These are phyloP conservation scores for Rhynchonema sp. DNA, from an alignment of 2,888 invertebrate species.

Conservation along the genomic window DNA sequence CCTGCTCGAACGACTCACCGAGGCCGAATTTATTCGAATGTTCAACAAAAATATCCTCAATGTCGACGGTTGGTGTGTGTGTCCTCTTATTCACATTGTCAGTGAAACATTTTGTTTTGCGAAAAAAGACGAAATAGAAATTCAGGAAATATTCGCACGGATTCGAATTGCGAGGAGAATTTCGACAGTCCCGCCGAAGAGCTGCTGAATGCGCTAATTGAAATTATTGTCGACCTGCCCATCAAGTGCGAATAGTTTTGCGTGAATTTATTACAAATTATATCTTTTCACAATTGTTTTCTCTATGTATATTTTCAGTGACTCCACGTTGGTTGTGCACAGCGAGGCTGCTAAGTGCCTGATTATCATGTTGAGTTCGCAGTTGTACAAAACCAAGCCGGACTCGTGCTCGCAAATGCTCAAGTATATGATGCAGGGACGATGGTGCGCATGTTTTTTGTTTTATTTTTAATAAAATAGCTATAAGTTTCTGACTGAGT, in stretches of 20 bases:
- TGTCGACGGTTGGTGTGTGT: background rate
- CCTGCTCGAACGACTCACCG: constrained; percentile 68
- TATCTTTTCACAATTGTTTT: no score
- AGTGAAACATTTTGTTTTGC: no score
- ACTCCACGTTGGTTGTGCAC: constrained; percentile 19
- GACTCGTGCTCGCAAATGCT: constrained; percentile 28
- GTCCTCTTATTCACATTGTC: background rate
- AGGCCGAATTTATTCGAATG: constrained; percentile 64
- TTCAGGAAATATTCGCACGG: constrained; percentile 2
- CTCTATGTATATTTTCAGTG: constrained; percentile 12
- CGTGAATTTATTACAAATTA: background rate
- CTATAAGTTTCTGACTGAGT: background rate
- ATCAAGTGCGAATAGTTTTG: constrained; percentile 44
- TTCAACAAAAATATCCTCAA: constrained; percentile 31
- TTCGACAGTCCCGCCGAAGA: constrained; percentile 42
- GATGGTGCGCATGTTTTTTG: constrained; percentile 15
- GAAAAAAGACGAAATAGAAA: no score
- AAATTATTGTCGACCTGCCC: constrained; percentile 58
- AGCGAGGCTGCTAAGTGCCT: constrained; percentile 32
- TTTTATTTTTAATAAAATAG: background rate
- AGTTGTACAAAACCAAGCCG: constrained; percentile 32
- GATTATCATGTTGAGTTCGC: constrained; percentile 32
- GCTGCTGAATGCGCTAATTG: constrained; percentile 53
- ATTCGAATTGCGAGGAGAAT: constrained; percentile 14
- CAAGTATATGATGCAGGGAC: constrained; percentile 30